Evolutionary conservation across 2,888 invertebrate species (phyloP).

Genomic region (Yponomeuta cagnagella): DNA sequence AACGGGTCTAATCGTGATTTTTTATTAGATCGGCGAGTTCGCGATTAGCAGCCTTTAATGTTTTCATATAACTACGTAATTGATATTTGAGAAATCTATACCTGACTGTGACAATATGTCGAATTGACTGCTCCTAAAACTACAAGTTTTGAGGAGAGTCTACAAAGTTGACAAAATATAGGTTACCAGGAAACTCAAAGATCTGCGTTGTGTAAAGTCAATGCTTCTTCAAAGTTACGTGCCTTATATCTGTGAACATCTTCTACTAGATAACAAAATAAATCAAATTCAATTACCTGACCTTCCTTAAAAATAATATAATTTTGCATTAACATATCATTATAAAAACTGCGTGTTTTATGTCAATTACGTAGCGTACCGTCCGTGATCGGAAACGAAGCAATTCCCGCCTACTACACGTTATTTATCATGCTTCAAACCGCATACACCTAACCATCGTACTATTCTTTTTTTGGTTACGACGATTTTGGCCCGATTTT

Average conservation of each 20-base stretch:
- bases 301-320: neutral
- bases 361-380: constrained; percentile 8
- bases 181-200: too few relatives aligned
- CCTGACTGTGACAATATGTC: too few relatives aligned
- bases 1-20: too few relatives aligned
- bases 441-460: neutral
- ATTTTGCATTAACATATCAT: neutral
- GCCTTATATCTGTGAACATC: neutral
- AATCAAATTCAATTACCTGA: neutral
- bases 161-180: too few relatives aligned
- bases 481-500: too few relatives aligned
- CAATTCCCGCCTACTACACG: neutral
- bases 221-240: neutral
- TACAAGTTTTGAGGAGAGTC: too few relatives aligned
- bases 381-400: constrained; percentile 8
- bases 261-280: neutral
- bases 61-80: too few relatives aligned
- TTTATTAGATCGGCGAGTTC: too few relatives aligned
- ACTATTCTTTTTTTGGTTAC: neutral
- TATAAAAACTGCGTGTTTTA: constrained; percentile 3
- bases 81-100: too few relatives aligned
- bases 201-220: neutral
- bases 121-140: too few relatives aligned
- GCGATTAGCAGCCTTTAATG: too few relatives aligned
- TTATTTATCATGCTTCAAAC: neutral